Evolutionary conservation across 2,797 vertebrate species (phyloP), one percentile per base, ranked within the genome.

Genomic region (Calcarius lapponicus): DNA sequence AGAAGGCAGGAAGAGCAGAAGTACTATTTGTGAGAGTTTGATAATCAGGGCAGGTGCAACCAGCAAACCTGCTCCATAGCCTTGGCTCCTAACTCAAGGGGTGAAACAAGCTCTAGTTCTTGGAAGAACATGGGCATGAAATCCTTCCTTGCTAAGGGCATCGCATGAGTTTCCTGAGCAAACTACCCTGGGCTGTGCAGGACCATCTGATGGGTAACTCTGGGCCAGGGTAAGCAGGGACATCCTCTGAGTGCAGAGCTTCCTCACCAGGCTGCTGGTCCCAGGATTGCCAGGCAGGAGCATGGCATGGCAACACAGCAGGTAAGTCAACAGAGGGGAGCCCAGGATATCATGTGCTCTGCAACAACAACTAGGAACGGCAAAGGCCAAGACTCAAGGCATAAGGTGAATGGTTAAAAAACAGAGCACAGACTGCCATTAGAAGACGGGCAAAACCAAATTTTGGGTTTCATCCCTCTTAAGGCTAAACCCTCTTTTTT

Each of bases 111-210:
- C 19, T 78, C 25, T 51, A 31, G 17, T 78, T 70, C 32, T 62
- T 74, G 82, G 29, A 66, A 40, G 60, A 61, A 40, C 1, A 1
- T 29, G 15, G 10, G 22, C 13, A 0, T 62, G 51, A 74, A 61
- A 11, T 61, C 31, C 20, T 70, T 90, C 10, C 26, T 29, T 74
- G 43, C 61, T 31, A 43, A 66, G 28, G 74, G 7, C 34, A 73
- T 48, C 2, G 0, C 22, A 45, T 53, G 28, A 57, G 3, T 32
- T 70, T 66, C 43, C 43, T 62, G 34, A 66, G 29, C 32, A 62
- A 40, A 43, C 19, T 47, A 36, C 16, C 9, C 9, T 0, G 0
- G 2, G 31, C 51, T 17, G 3, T 43, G 20, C 2, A 6, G 32
- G 32, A 57, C 56, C 38, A 80, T 31, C n/a, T 22, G 13, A 24